Evolutionary conservation across 2,888 invertebrate genomes (phyloP).

Genomic region (Ypsolopha sequella): DNA sequence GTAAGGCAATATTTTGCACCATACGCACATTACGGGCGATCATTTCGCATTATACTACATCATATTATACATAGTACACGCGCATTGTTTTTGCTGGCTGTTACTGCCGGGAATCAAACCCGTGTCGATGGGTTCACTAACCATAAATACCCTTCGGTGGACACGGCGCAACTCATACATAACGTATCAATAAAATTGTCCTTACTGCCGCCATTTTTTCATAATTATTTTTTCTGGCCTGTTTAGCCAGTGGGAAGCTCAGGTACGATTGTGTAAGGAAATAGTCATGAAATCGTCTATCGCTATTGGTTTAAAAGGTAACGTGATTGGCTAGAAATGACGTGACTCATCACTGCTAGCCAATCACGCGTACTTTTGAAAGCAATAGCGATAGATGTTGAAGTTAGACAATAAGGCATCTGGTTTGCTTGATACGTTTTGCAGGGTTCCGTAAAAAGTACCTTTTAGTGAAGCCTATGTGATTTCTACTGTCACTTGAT

Average conservation of each 20-base stretch:
- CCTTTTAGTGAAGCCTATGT: no score
- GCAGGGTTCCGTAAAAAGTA: no score
- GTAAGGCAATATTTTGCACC: slow-evolving; percentile 45
- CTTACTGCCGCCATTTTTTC: slow-evolving; percentile 46
- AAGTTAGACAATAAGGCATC: no score
- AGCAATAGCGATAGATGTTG: no score
- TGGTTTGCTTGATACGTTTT: no score
- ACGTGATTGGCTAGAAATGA: no score
- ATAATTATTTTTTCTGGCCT: slow-evolving; percentile 50
- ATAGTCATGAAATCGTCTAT: no score
- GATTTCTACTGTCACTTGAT: no score
- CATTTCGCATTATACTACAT: slow-evolving; percentile 54
- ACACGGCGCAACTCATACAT: slow-evolving; percentile 43
- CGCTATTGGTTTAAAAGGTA: no score
- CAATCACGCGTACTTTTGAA: no score
- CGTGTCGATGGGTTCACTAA: slow-evolving; percentile 40
- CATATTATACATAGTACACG: neutral
- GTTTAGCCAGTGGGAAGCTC: slow-evolving; percentile 26
- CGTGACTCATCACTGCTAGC: no score
- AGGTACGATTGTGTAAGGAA: no score
- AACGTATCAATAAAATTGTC: slow-evolving; percentile 66
- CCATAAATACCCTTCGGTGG: slow-evolving; percentile 44
- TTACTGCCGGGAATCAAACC: slow-evolving; percentile 15
- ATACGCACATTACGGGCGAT: slow-evolving; percentile 55
- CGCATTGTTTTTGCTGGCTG: neutral